Conservation (phyloP, 2,797 vertebrate genomes). For the Pangasius djambal region DNA sequence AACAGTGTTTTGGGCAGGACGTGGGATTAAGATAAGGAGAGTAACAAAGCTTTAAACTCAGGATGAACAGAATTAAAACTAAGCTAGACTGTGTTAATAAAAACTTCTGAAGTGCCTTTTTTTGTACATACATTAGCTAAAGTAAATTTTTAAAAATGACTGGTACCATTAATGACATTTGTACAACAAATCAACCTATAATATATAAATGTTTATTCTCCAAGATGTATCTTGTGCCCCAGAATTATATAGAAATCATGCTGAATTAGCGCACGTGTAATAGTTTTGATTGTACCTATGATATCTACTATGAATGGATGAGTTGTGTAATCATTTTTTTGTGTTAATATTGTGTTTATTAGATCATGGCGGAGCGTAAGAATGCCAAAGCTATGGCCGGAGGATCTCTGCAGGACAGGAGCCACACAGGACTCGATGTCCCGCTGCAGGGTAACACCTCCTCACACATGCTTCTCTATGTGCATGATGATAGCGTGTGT, state of each 20-base stretch:
- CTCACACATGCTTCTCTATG: background rate
- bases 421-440: slow-evolving; percentile 84
- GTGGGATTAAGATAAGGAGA: slow-evolving; percentile 25
- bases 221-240: background rate
- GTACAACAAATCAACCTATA: background rate
- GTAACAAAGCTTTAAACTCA: background rate
- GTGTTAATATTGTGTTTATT: slow-evolving; percentile 27
- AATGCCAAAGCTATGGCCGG: slow-evolving; percentile 94
- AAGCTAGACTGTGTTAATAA: background rate
- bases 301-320: background rate
- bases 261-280: background rate
- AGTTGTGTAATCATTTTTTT: background rate
- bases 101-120: background rate
- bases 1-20: background rate
- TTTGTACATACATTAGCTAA: background rate
- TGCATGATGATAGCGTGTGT: background rate
- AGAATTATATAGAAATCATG: background rate
- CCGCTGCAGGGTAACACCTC: slow-evolving; percentile 88
- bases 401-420: slow-evolving; percentile 84
- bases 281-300: too few relatives aligned
- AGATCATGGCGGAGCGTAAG: slow-evolving; percentile 99
- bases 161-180: background rate
- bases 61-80: background rate
- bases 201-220: background rate
- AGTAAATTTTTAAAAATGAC: background rate